Conservation (phyloP, 2,113 vertebrate genomes). For the Pycnonotus jocosus region DNA sequence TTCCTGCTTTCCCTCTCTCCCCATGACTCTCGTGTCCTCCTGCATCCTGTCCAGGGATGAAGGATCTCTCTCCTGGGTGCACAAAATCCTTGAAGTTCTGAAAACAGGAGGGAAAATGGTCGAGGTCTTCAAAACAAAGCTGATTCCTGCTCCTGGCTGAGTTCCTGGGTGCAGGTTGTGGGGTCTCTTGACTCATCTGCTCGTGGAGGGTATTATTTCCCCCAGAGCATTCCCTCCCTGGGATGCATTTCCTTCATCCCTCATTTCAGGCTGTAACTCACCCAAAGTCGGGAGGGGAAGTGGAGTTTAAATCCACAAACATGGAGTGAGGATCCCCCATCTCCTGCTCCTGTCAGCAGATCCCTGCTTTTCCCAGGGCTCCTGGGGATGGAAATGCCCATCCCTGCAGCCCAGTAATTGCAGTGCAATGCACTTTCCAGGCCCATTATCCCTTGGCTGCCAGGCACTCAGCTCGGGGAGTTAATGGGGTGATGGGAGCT, state of each 20-base stretch:
- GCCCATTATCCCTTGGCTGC: not conserved
- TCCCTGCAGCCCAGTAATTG: not conserved
- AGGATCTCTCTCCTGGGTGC: not conserved
- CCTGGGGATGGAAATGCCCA: not conserved
- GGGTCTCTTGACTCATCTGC: not conserved
- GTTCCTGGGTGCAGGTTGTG: not conserved
- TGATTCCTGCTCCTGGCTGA: not conserved
- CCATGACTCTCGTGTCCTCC: not conserved
- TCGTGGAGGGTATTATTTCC: not conserved
- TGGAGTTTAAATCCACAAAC: accelerated
- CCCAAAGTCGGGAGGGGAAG: not conserved
- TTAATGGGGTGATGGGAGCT: not conserved
- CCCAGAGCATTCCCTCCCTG: not conserved
- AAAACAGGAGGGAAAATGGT: not conserved
- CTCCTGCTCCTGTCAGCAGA: not conserved
- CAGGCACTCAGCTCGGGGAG: not conserved
- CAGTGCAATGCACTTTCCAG: not conserved
- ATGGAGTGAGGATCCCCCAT: not conserved
- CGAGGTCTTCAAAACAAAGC: accelerated
- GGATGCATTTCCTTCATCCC: not conserved
- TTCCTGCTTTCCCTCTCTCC: not conserved
- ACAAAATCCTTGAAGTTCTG: not conserved
- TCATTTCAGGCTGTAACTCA: not conserved
- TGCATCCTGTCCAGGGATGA: not conserved
- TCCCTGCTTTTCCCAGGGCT: not conserved